A percentile compares a stretch with the other conserved stretches of the same genome.
These are phyloP conservation scores for Cantharis lateralis DNA, from an alignment of 2,888 invertebrate genomes.

Conservation along the genomic window DNA sequence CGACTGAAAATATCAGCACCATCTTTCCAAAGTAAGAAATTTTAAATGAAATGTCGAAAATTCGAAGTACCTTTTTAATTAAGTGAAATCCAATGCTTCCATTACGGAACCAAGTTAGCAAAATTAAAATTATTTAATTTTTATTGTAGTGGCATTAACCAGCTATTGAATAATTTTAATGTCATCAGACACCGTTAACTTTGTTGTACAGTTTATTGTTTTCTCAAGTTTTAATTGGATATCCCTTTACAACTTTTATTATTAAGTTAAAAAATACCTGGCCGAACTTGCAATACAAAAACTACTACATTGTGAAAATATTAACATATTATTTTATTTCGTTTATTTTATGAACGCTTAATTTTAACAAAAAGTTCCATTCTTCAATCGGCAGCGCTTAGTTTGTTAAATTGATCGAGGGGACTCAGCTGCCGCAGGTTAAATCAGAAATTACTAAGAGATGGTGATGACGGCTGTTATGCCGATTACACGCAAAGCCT, in stretches of 20 bases:
- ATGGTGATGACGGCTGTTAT: background rate
- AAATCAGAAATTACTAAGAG: background rate
- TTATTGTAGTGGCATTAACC: conserved; percentile 24
- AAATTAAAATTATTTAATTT: conserved; percentile 32
- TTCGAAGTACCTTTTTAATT: conserved; percentile 32
- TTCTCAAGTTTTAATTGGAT: background rate
- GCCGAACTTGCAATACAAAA: background rate
- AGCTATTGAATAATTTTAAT: conserved; percentile 16
- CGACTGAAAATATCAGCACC: conserved; percentile 26
- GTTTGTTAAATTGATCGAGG: background rate
- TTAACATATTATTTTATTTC: background rate
- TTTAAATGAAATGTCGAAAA: conserved; percentile 33
- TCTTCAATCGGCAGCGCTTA: background rate
- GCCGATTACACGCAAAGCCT: background rate
- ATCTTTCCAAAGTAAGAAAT: conserved; percentile 30
- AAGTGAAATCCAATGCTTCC: conserved; percentile 29
- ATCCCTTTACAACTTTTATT: background rate
- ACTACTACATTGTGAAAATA: too few relatives aligned
- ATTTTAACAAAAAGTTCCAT: background rate
- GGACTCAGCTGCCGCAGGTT: background rate
- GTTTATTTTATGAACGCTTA: background rate
- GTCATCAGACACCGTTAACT: conserved; percentile 13
- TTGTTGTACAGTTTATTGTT: conserved; percentile 16
- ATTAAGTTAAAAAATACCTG: background rate
- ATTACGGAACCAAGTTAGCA: conserved; percentile 10